These are phyloP conservation scores for Crocidura indochinensis DNA, from an alignment of 2,797 vertebrate genomes.

Conservation along the genomic window DNA sequence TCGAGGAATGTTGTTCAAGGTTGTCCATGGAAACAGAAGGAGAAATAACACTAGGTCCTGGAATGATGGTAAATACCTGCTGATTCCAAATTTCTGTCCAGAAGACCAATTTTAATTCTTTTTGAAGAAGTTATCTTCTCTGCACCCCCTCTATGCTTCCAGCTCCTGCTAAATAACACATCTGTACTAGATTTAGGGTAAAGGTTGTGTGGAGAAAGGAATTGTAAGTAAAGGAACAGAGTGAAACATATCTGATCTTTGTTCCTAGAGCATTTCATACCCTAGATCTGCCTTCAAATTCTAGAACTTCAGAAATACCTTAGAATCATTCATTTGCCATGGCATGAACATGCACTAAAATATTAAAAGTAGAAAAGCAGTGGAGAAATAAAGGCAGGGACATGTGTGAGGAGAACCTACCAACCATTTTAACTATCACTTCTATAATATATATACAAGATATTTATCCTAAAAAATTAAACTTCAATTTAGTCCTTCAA, in stretches of 20 bases:
- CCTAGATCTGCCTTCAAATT: not conserved
- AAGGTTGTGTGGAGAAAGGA: too few relatives aligned
- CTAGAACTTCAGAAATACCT: not conserved
- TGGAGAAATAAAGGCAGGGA: not conserved
- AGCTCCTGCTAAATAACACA: not conserved
- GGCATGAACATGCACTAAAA: not conserved
- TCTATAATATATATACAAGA: not conserved
- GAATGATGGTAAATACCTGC: not conserved
- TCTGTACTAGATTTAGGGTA: not conserved
- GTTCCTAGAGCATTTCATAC: not conserved
- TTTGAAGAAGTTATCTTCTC: not conserved
- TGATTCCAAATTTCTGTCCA: not conserved
- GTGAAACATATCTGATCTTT: not conserved
- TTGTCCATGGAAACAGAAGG: not conserved
- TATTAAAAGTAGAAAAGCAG: not conserved
- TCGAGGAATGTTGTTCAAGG: not conserved
- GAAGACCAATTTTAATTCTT: not conserved
- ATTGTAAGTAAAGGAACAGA: not conserved
- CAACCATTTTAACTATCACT: not conserved
- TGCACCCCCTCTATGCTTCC: not conserved
- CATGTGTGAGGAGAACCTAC: not conserved
- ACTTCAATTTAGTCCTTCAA: not conserved
- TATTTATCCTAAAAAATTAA: not conserved
- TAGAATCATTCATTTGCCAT: not conserved
- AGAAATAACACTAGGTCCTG: not conserved